Evolutionary conservation across 2,888 invertebrate genomes (phyloP), one percentile per base, ranked within the genome.

Genomic region (Drosophila macrospina): DNA sequence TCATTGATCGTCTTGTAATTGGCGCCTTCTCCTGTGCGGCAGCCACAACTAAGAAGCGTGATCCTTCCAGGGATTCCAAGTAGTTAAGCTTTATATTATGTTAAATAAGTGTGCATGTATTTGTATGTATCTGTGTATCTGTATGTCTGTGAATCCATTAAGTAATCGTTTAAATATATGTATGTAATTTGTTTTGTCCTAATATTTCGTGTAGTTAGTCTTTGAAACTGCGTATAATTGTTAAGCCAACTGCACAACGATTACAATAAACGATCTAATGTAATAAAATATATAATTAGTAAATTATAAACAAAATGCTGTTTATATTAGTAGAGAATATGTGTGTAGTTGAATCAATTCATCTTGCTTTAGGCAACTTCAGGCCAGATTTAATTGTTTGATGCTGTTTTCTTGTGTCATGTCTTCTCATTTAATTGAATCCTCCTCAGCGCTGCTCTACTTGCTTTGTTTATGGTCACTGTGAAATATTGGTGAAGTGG

Each of bases 181-280:
- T 74, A 42, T 74, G 54, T 63, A 56, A n/a, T 61, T 6, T 57
- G 20, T 41, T 68, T 67, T 52, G 41, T 77, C 62, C 59, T 42
- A 66, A 36, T 54, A 26, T 37, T 36, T 20, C 20, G 20, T 20
- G 20, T 20, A 20, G 20, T 20, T 20, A 20, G 20, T 20, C 20
- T 20, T 2, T 3, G 20, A 20, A 20, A 2, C 1, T 37, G 52
- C 37, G 59, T 52, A 7, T 50, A 68, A 66, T 30, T 69, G 52
- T 65, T 65, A 86, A 80, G 69, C 65, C 20, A 80, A 80, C 67
- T 50, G 59, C 78, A 75, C 82, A 86, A 82, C 82, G 86, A 82
- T 75, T 69, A 55, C 70, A 70, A 70, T 69, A 69, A 69, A 71
- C 75, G 79, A 80, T 67, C 57, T 68, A 51, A 77, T 80, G 69